These are phyloP conservation scores for Imbricaverruca yamaguchii DNA, from an alignment of 2,888 invertebrate genomes.

Conservation along the genomic window DNA sequence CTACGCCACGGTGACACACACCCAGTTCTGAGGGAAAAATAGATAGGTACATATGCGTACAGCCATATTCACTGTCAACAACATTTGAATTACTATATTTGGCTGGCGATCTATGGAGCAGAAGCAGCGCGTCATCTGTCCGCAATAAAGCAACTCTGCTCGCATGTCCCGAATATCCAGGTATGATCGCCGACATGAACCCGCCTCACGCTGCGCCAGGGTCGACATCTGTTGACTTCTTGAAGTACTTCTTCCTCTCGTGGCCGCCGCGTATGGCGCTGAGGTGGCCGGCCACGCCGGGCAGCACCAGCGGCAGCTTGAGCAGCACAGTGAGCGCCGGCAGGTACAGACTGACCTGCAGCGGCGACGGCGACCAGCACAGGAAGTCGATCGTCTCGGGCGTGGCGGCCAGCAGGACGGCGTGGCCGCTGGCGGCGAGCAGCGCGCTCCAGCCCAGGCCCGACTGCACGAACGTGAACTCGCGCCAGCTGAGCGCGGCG, in stretches of 20 bases:
- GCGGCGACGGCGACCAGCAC: constrained; percentile 25
- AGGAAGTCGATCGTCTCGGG: constrained; percentile 24
- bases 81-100: too few relatives aligned
- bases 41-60: too few relatives aligned
- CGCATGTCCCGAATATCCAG: too few relatives aligned
- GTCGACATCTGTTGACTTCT: not conserved
- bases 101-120: too few relatives aligned
- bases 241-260: constrained; percentile 25
- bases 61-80: too few relatives aligned
- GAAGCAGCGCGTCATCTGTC: too few relatives aligned
- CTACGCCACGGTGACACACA: too few relatives aligned
- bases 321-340: constrained; percentile 32
- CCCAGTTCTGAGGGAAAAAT: too few relatives aligned
- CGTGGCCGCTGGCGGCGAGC: constrained; percentile 26
- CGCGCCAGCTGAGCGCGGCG: constrained; percentile 31
- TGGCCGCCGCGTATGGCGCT: constrained; percentile 30
- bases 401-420: constrained; percentile 28
- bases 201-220: not conserved
- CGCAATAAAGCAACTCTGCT: too few relatives aligned
- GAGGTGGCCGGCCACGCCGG: constrained; percentile 29
- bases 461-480: constrained; percentile 33
- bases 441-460: constrained; percentile 32
- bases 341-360: constrained; percentile 29
- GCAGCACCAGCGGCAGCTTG: constrained; percentile 32
- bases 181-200: too few relatives aligned